phyloP scores from a whole-genome alignment of 1,140 invertebrate species.

The Halyomorpha halys region DNA sequence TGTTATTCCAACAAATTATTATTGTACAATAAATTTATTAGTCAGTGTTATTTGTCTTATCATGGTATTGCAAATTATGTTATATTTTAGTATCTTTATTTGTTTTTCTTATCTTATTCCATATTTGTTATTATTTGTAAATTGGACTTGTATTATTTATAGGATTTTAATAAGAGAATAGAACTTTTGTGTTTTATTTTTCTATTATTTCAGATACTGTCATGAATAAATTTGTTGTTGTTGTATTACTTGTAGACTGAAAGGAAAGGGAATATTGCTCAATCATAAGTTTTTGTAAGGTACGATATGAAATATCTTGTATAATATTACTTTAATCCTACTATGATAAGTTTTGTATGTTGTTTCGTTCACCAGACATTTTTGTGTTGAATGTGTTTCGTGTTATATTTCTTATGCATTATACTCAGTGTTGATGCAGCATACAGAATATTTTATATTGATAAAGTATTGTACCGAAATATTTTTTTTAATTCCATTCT shows the following conservation, averaged over 20 bases:
- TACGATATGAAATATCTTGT: conserved; percentile 13
- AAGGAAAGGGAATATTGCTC: conserved; percentile 21
- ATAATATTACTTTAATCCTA: conserved; percentile 1
- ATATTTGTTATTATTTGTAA: conserved; percentile 3
- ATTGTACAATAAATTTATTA: no score
- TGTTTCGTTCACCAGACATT: no score
- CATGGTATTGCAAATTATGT: not conserved
- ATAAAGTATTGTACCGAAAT: no score
- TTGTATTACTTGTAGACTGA: conserved; percentile 23
- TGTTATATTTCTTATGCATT: no score
- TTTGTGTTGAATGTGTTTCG: no score
- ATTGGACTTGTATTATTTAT: not conserved
- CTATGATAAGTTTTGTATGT: no score
- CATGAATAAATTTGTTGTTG: conserved; percentile 18
- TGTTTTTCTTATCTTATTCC: conserved; percentile 14
- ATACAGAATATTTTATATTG: no score
- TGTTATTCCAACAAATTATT: not conserved
- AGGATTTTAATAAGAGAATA: no score
- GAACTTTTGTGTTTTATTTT: no score
- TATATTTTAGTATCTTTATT: conserved; percentile 9
- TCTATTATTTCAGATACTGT: not conserved
- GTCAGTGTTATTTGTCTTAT: no score
- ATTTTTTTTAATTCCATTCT: no score
- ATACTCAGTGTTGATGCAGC: no score
- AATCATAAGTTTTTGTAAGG: conserved; percentile 20